phyloP scores from a whole-genome alignment of 2,797 vertebrate species.

The Propithecus perrieri region DNA sequence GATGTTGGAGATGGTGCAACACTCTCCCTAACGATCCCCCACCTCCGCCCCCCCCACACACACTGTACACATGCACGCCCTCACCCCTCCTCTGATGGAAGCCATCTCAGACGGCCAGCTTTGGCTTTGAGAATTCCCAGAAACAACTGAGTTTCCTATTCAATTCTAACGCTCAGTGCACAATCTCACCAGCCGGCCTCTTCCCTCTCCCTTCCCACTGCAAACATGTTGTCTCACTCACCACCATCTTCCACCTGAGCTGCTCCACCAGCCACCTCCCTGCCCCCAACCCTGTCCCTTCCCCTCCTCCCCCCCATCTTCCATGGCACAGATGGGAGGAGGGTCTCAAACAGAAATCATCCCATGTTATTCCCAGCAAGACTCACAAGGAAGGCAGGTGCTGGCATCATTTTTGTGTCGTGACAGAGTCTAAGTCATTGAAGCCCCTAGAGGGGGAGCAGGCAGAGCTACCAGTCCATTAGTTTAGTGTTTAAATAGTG shows the following conservation, averaged over 20 bases:
- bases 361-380: background rate
- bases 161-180: background rate
- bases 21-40: background rate
- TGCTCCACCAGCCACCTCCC: background rate
- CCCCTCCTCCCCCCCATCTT: background rate
- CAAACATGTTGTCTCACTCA: background rate
- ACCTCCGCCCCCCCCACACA: background rate
- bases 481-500: background rate
- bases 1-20: background rate
- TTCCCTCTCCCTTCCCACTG: background rate
- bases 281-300: background rate
- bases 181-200: background rate
- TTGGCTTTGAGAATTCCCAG: conserved; percentile 45
- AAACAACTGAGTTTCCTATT: conserved; percentile 14
- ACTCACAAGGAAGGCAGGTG: background rate
- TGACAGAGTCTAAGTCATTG: conserved; percentile 3
- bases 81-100: background rate
- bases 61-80: rapidly evolving
- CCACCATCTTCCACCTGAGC: conserved; percentile 19
- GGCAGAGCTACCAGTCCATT: background rate
- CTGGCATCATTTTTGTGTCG: conserved; percentile 1
- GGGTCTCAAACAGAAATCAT: background rate
- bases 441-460: background rate
- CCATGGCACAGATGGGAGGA: background rate
- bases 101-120: conserved; percentile 41